Conservation (phyloP, 2,888 invertebrate genomes). For the Hermaeophaga mercurialis region DNA sequence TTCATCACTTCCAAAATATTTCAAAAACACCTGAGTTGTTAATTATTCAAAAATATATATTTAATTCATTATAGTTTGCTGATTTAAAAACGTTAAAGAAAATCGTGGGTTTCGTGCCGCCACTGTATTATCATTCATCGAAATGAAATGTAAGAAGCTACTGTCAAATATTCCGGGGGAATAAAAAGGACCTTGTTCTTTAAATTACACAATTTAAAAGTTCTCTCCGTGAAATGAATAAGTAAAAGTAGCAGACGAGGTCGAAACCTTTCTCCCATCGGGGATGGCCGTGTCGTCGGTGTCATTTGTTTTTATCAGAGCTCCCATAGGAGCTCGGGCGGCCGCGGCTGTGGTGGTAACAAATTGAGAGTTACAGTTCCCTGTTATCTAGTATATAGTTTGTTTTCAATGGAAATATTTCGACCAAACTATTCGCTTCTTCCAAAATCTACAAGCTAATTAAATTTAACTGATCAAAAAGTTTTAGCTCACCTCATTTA, state of each 20-base stretch:
- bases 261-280: slow-evolving; percentile 52
- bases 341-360: slow-evolving; percentile 45
- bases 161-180: slow-evolving; percentile 42
- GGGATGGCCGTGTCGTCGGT: slow-evolving; percentile 55
- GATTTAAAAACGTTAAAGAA: not conserved
- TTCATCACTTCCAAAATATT: no score
- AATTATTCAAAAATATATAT: no score
- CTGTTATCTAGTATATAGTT: no score
- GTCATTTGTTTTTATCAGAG: slow-evolving; percentile 58
- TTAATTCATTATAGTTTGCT: no score
- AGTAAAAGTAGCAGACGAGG: slow-evolving; percentile 51
- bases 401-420: no score
- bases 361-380: slow-evolving; percentile 40
- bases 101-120: no score
- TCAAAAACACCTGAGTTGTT: no score
- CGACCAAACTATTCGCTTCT: no score
- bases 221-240: slow-evolving; percentile 60
- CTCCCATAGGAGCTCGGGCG: slow-evolving; percentile 47
- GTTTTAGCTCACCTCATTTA: no score
- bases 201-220: slow-evolving; percentile 61
- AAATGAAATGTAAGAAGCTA: slow-evolving; percentile 2
- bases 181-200: slow-evolving; percentile 52
- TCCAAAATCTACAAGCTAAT: no score
- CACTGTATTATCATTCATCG: no score
- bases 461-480: no score